Percentiles rank a stretch among this genome's conserved stretches.
These are phyloP conservation scores for roundworm (Caenorhabditis elegans) DNA, from an alignment of 1,140 invertebrate species.

Conservation along the genomic window DNA sequence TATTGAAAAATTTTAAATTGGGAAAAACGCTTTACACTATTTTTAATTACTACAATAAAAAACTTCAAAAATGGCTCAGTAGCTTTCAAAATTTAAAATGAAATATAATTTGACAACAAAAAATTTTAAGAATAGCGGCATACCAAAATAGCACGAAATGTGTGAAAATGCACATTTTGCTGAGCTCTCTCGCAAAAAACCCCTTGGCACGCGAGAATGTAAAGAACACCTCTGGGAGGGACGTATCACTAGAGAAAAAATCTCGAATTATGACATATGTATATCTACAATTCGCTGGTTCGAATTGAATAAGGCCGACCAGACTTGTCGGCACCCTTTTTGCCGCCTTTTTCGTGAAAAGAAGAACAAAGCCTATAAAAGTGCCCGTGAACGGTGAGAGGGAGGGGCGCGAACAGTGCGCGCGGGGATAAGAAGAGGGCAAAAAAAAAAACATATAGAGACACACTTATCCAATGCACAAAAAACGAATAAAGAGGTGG, in stretches of 20 bases:
- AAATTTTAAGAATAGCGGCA: too few relatives aligned
- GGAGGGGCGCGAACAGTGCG: neutral
- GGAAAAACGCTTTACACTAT: too few relatives aligned
- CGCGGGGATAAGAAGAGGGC: neutral
- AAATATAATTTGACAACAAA: too few relatives aligned
- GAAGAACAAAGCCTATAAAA: conserved; percentile 28
- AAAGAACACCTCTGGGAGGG: neutral
- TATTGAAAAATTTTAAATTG: too few relatives aligned
- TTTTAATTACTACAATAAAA: too few relatives aligned
- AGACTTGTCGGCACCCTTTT: conserved; percentile 28
- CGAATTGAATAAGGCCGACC: neutral
- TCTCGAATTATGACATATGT: neutral
- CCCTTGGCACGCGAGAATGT: too few relatives aligned
- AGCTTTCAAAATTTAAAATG: too few relatives aligned
- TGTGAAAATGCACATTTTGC: too few relatives aligned
- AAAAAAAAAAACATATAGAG: conserved; percentile 6
- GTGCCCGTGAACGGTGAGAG: conserved; percentile 18
- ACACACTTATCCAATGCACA: neutral
- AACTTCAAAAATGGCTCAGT: too few relatives aligned
- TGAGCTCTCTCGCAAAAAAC: too few relatives aligned
- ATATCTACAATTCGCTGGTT: neutral
- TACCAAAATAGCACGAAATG: too few relatives aligned
- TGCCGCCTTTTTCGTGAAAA: conserved; percentile 19
- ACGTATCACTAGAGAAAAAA: neutral
- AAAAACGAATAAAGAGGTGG: neutral